Conservation (phyloP, 2,113 vertebrate genomes). For the Neodon shergylaensis region DNA sequence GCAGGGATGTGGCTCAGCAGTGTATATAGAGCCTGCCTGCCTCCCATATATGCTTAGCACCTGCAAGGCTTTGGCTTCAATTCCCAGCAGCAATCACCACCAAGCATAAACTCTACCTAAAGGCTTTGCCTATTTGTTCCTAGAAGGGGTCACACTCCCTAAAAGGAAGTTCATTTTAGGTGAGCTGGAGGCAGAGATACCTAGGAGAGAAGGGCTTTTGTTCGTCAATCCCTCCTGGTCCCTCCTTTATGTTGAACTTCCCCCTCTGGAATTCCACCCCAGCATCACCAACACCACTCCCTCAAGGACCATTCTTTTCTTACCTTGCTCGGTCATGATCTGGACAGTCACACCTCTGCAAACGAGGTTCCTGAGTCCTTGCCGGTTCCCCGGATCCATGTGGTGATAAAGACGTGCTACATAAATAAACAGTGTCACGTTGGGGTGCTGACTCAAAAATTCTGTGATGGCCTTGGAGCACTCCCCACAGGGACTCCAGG, state of each 20-base stretch:
- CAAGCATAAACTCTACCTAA: not conserved
- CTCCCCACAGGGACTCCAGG: conserved; percentile 79
- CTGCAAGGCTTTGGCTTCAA: not conserved
- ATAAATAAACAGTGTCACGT: conserved; percentile 73
- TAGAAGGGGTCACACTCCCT: not conserved
- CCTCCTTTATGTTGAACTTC: not conserved
- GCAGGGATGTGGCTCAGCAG: not conserved
- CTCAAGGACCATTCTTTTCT: not conserved
- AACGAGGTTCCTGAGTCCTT: conserved; percentile 72
- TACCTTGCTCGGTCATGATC: conserved; percentile 73
- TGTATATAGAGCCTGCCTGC: not conserved
- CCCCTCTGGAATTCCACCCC: not conserved
- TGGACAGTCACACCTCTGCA: conserved; percentile 29
- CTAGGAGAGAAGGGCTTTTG: not conserved
- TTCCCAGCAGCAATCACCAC: not conserved
- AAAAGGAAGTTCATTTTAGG: not conserved
- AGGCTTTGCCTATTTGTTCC: not conserved
- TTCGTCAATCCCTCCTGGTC: not conserved
- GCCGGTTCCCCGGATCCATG: not conserved
- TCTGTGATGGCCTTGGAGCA: conserved; percentile 71
- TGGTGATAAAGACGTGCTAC: conserved; percentile 75
- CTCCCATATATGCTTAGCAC: not conserved
- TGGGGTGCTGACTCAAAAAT: conserved; percentile 70
- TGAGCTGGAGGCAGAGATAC: not conserved
- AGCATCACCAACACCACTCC: not conserved